Conservation (phyloP, 2,113 vertebrate genomes). For the Grammomys surdaster region DNA sequence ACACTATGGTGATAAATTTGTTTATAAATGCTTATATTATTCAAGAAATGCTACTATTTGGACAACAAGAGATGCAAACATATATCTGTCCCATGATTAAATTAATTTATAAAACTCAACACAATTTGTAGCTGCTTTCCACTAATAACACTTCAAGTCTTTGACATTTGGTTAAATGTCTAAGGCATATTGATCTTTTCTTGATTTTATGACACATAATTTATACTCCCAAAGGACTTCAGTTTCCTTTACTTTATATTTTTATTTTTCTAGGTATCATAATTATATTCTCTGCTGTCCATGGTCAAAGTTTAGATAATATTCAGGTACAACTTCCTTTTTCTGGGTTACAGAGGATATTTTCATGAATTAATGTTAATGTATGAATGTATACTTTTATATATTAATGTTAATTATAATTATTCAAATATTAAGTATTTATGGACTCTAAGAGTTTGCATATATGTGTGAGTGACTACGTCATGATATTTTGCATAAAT, state of each 20-base stretch:
- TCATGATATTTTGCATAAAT: background rate
- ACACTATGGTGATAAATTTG: no score
- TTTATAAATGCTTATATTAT: background rate
- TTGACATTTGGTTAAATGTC: background rate
- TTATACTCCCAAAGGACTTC: background rate
- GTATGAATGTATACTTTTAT: no score
- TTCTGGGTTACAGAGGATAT: background rate
- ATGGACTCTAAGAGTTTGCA: background rate
- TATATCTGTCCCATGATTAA: background rate
- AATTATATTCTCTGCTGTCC: background rate
- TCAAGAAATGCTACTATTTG: background rate
- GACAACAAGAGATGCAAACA: background rate
- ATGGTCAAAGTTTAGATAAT: background rate
- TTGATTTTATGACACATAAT: background rate
- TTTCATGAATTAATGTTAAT: background rate
- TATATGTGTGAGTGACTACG: background rate
- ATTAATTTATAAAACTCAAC: background rate
- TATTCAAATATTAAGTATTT: background rate
- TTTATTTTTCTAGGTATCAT: background rate
- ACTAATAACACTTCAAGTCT: background rate
- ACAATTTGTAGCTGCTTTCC: background rate
- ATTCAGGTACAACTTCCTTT: background rate
- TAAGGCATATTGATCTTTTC: background rate
- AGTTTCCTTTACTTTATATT: constrained; percentile 37
- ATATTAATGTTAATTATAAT: background rate